Evolutionary conservation across 2,797 vertebrate species (phyloP).

Genomic region (Arnoldichthys spilopterus): DNA sequence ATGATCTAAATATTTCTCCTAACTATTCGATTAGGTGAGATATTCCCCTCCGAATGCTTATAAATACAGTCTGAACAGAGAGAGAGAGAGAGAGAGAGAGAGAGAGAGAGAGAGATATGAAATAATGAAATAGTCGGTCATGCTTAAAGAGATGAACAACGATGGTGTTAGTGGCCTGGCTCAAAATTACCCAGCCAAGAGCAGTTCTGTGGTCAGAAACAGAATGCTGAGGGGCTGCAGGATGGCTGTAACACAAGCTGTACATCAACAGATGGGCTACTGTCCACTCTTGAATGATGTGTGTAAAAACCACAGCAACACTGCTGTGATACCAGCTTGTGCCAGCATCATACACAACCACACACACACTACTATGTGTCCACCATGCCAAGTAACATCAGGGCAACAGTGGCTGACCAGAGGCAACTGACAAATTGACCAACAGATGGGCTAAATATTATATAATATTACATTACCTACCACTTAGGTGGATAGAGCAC

Average conservation of each 20-base stretch:
- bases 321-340: neutral
- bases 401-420: neutral
- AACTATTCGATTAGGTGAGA: neutral
- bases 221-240: neutral
- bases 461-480: too few species aligned
- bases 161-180: neutral
- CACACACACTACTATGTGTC: neutral
- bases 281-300: neutral
- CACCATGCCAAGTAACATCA: too few species aligned
- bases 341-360: neutral
- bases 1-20: constrained; percentile 1
- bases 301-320: neutral
- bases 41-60: neutral
- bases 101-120: constrained; percentile 2
- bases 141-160: neutral
- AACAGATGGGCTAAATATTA: too few species aligned
- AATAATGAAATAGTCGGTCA: neutral
- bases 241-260: neutral
- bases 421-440: too few species aligned
- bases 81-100: constrained; percentile 2
- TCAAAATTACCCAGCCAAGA: neutral
- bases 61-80: neutral
- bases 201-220: neutral
- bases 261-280: neutral
- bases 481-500: too few species aligned